Conservation (phyloP, 2,888 invertebrate genomes). For the Mongoloraphidia duomilia region DNA sequence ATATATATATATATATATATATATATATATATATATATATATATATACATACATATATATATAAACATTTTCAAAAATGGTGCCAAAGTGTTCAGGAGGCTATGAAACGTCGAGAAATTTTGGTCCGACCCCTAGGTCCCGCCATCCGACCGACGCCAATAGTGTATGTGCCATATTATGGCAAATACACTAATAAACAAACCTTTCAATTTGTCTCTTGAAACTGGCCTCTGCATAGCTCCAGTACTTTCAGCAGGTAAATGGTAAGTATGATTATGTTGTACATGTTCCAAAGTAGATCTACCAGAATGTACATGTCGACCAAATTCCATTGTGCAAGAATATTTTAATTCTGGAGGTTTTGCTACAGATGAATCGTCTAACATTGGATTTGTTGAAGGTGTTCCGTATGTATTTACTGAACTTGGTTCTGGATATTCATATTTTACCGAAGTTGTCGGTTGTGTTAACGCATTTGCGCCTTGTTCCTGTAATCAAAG, state of each 20-base stretch:
- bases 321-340: constrained; percentile 51
- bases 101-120: too few species aligned
- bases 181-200: too few species aligned
- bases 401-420: constrained; percentile 22
- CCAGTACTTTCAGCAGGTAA: constrained; percentile 54
- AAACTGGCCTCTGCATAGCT: constrained; percentile 44
- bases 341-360: constrained; percentile 49
- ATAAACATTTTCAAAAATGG: not conserved
- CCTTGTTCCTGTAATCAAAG: constrained; percentile 21
- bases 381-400: constrained; percentile 11
- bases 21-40: not conserved
- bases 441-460: constrained; percentile 36
- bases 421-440: constrained; percentile 34
- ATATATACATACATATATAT: not conserved
- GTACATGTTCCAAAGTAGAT: constrained; percentile 46
- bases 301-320: constrained; percentile 32
- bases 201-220: constrained; percentile 55
- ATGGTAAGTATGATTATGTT: constrained; percentile 82
- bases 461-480: constrained; percentile 17
- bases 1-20: not conserved
- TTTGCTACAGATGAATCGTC: constrained; percentile 30
- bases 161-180: too few species aligned
- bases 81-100: too few species aligned
- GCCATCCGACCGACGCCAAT: too few species aligned
- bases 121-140: too few species aligned